These are phyloP conservation scores for Cosmopolites sordidus DNA, from an alignment of 2,888 invertebrate genomes.

Conservation along the genomic window DNA sequence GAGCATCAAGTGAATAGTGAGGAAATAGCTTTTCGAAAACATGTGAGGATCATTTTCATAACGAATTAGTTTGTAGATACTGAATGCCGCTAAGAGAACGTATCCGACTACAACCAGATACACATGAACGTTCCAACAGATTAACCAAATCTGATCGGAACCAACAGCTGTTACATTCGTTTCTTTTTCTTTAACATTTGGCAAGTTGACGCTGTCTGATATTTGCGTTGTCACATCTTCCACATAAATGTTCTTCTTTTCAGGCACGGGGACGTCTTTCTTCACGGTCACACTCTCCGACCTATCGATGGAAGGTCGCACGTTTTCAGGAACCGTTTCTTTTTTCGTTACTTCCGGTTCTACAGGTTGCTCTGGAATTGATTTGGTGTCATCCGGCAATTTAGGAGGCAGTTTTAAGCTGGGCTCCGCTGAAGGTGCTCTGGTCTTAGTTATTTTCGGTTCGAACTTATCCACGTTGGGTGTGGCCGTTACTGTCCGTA, in stretches of 20 bases:
- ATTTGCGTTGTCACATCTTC: slow-evolving; percentile 45
- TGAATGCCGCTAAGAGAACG: slow-evolving; percentile 77
- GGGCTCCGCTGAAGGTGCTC: slow-evolving; percentile 37
- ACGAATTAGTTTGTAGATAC: slow-evolving; percentile 79
- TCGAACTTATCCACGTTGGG: slow-evolving; percentile 38
- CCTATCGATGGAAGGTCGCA: slow-evolving; percentile 30
- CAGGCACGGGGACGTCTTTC: slow-evolving; percentile 36
- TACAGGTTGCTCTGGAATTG: slow-evolving; percentile 3
- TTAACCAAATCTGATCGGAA: slow-evolving; percentile 63
- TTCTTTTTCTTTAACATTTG: slow-evolving; percentile 53
- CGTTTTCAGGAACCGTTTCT: slow-evolving; percentile 29
- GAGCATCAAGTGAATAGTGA: slow-evolving; percentile 77
- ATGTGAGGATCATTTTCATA: slow-evolving; percentile 83
- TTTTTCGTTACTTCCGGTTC: slow-evolving; percentile 16
- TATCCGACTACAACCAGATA: slow-evolving; percentile 84
- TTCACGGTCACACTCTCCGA: slow-evolving; percentile 44
- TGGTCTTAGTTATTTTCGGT: slow-evolving; percentile 38
- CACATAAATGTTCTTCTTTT: slow-evolving; percentile 30
- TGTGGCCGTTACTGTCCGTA: slow-evolving; percentile 61
- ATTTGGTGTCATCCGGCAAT: slow-evolving; percentile 20
- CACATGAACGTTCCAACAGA: slow-evolving; percentile 89
- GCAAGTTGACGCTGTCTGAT: slow-evolving; percentile 55
- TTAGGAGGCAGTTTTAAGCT: slow-evolving; percentile 35
- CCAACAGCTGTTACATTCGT: slow-evolving; percentile 44
- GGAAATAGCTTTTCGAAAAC: slow-evolving; percentile 82